Base-by-base conservation (phyloP, 2,888 invertebrate genomes). In the Sminthurides aquaticus region DNA sequence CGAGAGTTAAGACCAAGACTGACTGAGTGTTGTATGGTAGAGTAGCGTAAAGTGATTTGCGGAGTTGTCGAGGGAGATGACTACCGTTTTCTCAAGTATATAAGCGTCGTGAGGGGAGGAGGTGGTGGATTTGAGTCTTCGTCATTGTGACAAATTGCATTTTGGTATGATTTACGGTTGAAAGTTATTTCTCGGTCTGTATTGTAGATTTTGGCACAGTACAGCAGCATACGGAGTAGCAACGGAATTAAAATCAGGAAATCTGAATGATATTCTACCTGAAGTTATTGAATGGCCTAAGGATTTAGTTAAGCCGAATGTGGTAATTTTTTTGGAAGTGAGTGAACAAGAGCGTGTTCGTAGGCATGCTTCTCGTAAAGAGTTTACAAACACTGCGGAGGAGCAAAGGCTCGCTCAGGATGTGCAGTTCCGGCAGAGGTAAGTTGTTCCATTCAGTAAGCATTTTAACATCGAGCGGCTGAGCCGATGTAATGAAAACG, bases 161-260 rank as follows among this genome's bases (percentile, higher is more conserved):
- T 52, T 5, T 20, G 52, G 52, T 22, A 8, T 8, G 5, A 8
- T 8, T 20, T 5, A 52, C 52, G 8, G 8, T 5, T 8, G 5
- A 52, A 52, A 52, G 52, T 52, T 22, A 20, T 52, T 52, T 52
- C 5, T 52, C 20, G 5, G 20, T 52, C 18, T 52, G 15, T 52
- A 20, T 52, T 22, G 29, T 67, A 79, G 81, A 70, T 81, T 76
- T 72, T 81, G 81, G 81, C 80, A 81, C 75, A 81, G 81, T 18
- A 80, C 81, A 3, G 76, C 78, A 24, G 79, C 80, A 1, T 81
- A 77, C 74, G 78, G 79, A 1, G 64, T 81, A 52, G 80, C 80
- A 1, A 78, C 79, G 73, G 72, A 77, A 24, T 20, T 67, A 5
- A 71, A 66, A 28, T 56, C n/a, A 15, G 67, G 58, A 5, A 55